Base-by-base conservation (phyloP, 1,140 invertebrate species). In the Drosophila asahinai region DNA sequence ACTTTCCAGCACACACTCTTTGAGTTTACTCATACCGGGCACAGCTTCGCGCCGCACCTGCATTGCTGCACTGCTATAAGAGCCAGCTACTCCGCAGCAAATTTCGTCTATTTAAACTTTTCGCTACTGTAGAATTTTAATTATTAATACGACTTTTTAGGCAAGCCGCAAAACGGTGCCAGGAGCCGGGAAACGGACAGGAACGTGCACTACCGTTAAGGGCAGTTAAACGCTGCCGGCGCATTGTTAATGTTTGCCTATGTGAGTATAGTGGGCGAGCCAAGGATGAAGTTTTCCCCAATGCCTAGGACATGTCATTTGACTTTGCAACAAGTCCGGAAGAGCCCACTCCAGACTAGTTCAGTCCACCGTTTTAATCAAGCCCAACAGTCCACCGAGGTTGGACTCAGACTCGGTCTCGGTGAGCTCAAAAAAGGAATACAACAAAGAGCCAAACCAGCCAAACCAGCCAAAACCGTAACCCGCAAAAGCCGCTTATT, bases 91-190 rank as follows among this genome's bases (percentile, higher is more conserved):
- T 71, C 82, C 60, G 83, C 83, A 81, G 63, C 49, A 70, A 83
- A 84, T 84, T 89, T 90, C 80, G 67, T 86, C 86, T 81, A 89
- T 89, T 89, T 89, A 89, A 87, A 89, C 86, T 89, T 89, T 89
- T 76, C 84, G 84, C 86, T 81, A 89, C 84, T 79, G 84, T 89
- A 84, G 64, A 89, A 89, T 89, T 89, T 89, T 89, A 86, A 89
- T 89, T 89, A 89, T 89, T 89, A 89, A 89, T 89, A 90, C 84
- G 81, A 89, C 81, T 89, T 89, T 87, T 89, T 89, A 84, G 84
- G 84, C 84, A 72, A 76, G 65, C 76, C 67, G 83, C 83, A 87
- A 87, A 61, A 76, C 79, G 83, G 79, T 80, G 63, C 80, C 66
- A 71, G 57, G 71, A 68, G 75, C 60, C 59, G 61, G 45, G 65